Percentiles rank a stretch among this genome's conserved stretches.
phyloP scores from a whole-genome alignment of 2,888 invertebrate species.

The Harpalus rufipes region DNA sequence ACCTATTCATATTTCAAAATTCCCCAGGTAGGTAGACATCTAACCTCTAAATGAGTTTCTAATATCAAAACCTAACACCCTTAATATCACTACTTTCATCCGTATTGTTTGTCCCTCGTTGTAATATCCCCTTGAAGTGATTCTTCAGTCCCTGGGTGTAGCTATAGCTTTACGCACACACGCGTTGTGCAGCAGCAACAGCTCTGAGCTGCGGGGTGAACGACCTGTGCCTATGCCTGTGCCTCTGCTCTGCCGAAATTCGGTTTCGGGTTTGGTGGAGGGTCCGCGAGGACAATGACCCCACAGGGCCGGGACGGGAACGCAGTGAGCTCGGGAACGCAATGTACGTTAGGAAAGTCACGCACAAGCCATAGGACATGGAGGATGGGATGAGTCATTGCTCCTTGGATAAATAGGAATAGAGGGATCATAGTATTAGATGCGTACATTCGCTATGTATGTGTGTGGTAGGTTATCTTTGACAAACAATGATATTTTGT shows the following conservation, averaged over 20 bases:
- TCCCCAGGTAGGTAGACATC: too few species aligned
- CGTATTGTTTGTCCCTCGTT: too few species aligned
- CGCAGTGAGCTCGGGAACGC: slow-evolving; percentile 14
- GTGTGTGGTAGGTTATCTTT: too few species aligned
- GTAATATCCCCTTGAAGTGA: too few species aligned
- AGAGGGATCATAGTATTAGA: neutral
- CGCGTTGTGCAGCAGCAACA: slow-evolving; percentile 20
- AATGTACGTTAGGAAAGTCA: slow-evolving; percentile 48
- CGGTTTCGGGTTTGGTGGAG: slow-evolving; percentile 23
- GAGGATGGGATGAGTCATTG: neutral
- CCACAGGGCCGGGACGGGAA: slow-evolving; percentile 4
- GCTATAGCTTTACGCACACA: neutral
- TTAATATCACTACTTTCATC: too few species aligned
- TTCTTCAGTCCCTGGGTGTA: too few species aligned
- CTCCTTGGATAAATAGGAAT: neutral
- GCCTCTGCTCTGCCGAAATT: slow-evolving; percentile 34
- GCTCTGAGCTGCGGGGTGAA: neutral
- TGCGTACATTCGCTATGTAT: neutral
- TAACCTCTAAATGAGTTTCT: too few species aligned
- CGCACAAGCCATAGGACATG: neutral
- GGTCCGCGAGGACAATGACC: neutral
- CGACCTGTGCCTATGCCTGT: slow-evolving; percentile 1
- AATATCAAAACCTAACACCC: too few species aligned
- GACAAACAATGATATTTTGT: too few species aligned
- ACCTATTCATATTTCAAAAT: too few species aligned